A percentile compares a stretch with the other conserved stretches of the same genome.
Evolutionary conservation across 1,140 invertebrate genomes (phyloP).

Genomic region (Orussus abietinus): DNA sequence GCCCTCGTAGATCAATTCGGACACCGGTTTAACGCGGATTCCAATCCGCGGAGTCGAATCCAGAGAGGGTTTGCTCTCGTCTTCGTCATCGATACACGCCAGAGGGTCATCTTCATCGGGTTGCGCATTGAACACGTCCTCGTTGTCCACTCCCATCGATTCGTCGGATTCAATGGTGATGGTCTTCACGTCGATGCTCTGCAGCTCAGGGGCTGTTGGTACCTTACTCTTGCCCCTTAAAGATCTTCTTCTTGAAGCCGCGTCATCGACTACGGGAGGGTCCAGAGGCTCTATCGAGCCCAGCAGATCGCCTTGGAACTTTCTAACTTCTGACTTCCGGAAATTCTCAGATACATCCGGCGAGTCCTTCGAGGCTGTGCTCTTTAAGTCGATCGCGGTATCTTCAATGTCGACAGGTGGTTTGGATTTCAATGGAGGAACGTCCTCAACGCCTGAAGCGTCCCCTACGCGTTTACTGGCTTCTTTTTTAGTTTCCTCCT

Average conservation of each 20-base stretch:
- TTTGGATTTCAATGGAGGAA: conserved; percentile 30
- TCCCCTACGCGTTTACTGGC: conserved; percentile 25
- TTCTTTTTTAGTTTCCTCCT: conserved; percentile 28
- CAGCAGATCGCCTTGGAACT: too few relatives aligned
- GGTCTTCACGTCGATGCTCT: conserved; percentile 21
- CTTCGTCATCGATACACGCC: conserved; percentile 28
- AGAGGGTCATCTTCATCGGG: conserved; percentile 38
- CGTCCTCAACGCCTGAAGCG: conserved; percentile 20
- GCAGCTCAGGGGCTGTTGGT: conserved; percentile 20
- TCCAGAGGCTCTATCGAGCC: too few relatives aligned
- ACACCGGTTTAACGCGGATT: conserved; percentile 40
- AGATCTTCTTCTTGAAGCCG: too few relatives aligned
- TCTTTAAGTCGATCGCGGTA: too few relatives aligned
- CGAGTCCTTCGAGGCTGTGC: too few relatives aligned
- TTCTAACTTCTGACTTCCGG: too few relatives aligned
- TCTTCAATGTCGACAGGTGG: too few relatives aligned
- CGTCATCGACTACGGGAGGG: too few relatives aligned
- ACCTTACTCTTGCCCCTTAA: background rate
- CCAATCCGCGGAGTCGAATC: conserved; percentile 25
- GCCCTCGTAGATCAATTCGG: conserved; percentile 37
- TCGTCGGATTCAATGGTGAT: conserved; percentile 29
- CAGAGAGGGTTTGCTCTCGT: background rate
- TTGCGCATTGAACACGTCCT: conserved; percentile 28
- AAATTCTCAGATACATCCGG: too few relatives aligned
- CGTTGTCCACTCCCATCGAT: conserved; percentile 40